Evolutionary conservation across 2,113 vertebrate species (phyloP).

Genomic region (Geococcyx californianus): DNA sequence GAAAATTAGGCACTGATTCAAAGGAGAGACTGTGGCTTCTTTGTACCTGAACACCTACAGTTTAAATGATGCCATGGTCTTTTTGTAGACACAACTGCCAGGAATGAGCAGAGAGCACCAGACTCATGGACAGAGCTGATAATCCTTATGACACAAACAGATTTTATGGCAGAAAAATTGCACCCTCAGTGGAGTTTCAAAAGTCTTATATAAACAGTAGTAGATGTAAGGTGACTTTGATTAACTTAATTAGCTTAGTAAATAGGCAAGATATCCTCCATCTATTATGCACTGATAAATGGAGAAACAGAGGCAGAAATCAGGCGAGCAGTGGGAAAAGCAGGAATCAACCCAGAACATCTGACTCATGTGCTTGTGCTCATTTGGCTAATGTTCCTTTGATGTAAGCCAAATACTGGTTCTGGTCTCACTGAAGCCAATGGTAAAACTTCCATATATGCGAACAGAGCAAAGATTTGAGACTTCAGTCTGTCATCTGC

Average conservation of each 20-base stretch:
- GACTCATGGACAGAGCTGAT: neutral
- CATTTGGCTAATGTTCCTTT: neutral
- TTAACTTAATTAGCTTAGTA: neutral
- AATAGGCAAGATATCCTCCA: neutral
- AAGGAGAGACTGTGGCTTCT: neutral
- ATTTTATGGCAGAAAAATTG: neutral
- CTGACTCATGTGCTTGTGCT: neutral
- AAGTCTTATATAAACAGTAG: neutral
- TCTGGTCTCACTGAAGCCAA: neutral
- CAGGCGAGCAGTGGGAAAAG: neutral
- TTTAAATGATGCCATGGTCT: rapidly evolving
- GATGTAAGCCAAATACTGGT: neutral
- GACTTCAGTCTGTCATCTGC: neutral
- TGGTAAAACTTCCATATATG: neutral
- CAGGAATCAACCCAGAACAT: neutral
- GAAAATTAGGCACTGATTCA: neutral
- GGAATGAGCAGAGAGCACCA: neutral
- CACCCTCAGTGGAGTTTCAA: neutral
- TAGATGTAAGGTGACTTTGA: neutral
- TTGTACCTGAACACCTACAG: neutral
- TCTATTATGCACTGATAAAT: neutral
- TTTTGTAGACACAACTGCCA: neutral
- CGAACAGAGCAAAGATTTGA: neutral
- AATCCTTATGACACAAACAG: neutral
- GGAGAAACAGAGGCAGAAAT: neutral